Evolutionary conservation across 2,797 vertebrate genomes (phyloP), one percentile per base, ranked within the genome.

Genomic region (Dryobates pubescens): DNA sequence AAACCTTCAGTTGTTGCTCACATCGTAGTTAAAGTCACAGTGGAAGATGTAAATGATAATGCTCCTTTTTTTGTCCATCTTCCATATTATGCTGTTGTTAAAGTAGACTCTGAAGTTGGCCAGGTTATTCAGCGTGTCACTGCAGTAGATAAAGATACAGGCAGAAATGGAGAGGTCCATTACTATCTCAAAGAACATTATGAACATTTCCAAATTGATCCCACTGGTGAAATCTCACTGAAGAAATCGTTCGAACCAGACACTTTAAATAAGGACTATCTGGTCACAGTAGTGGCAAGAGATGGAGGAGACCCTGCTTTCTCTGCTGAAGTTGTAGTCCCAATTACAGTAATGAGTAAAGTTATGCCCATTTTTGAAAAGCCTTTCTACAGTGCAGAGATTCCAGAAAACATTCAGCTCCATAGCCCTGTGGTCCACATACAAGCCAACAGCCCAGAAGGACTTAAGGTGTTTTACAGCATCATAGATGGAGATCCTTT

Each of bases 311-410:
- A 98, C 71, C 98, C 98, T 47, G 94, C 98, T 13, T 98, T 99
- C 84, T 99, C 99, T 7, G 97, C 99, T 24, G 98, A 98, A 95
- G 98, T 98, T 34, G 94, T 98, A 16, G 98, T 99, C 41, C 98
- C 98, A 62, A 91, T 99, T 95, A 98, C 98, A 7, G 98, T 99
- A 45, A 98, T 99, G 96, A 99, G 98, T 97, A 99, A 99, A 98
- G 99, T 99, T 69, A 98, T 98, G 97, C 99, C 99, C 34, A 97
- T 99, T 92, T 99, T 99, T 49, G 99, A 99, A 93, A 99, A 99
- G 81, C 96, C 99, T 47, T 99, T 99, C 95, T 99, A 99, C 87
- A 99, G 98, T 78, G 98, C 99, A 68, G 99, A 99, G 97, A 98
- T 99, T 94, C 98, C 99, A 29, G 99, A 99, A 97, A 99, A 98